Percentiles rank a stretch among this genome's conserved stretches.
Conservation (phyloP, 2,797 vertebrate genomes). For the Tympanoctomys barrerae region DNA sequence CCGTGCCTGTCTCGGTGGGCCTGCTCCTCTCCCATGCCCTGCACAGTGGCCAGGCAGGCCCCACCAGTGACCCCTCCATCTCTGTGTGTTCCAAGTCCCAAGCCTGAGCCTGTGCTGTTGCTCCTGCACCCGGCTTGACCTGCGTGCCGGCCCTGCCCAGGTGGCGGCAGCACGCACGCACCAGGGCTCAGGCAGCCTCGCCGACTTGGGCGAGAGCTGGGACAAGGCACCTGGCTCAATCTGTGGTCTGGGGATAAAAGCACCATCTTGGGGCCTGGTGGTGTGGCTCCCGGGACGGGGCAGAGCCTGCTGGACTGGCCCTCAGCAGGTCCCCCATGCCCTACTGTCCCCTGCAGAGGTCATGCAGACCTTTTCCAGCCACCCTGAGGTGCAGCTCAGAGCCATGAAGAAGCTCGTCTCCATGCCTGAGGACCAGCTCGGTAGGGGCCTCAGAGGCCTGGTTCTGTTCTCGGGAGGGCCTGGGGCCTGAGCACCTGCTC, state of each 20-base stretch:
- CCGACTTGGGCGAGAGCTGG: not conserved
- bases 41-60: not conserved
- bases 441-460: constrained; percentile 69
- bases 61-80: not conserved
- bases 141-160: not conserved
- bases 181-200: not conserved
- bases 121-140: not conserved
- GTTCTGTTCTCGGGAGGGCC: fast-evolving
- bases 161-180: not conserved
- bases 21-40: not conserved
- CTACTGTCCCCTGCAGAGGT: constrained; percentile 79
- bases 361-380: constrained; percentile 85
- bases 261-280: fast-evolving
- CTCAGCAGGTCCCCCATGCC: not conserved
- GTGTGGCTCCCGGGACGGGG: too few species aligned
- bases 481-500: fast-evolving
- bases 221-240: fast-evolving
- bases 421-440: constrained; percentile 75
- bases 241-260: not conserved
- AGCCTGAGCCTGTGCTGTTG: not conserved
- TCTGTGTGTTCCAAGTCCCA: not conserved
- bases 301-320: fast-evolving
- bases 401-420: constrained; percentile 82
- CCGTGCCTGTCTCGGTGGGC: not conserved
- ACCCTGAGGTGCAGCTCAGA: constrained; percentile 85